A percentile compares a stretch with the other conserved stretches of the same genome.
Conservation (phyloP, 1,140 invertebrate genomes). For the Drosophila tani region DNA sequence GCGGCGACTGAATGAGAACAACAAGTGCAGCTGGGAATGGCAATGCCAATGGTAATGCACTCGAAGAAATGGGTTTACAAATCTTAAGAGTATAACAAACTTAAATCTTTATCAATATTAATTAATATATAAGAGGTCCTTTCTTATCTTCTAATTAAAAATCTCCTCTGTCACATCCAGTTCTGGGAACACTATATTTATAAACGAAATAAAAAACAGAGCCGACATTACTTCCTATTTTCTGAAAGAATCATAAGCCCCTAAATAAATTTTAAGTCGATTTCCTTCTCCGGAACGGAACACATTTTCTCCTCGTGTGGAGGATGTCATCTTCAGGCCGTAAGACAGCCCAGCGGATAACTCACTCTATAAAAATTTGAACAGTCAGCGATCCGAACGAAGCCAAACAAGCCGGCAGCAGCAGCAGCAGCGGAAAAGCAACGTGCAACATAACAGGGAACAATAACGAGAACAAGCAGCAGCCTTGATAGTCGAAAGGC, state of each 20-base stretch:
- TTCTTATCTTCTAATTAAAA: neutral
- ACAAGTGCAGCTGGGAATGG: constrained; percentile 58
- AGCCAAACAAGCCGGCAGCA: constrained; percentile 37
- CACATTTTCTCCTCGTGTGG: constrained; percentile 5
- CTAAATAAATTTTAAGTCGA: neutral
- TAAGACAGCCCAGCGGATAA: constrained; percentile 73
- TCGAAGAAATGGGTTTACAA: constrained; percentile 6
- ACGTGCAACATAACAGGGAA: constrained; percentile 76
- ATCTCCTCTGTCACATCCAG: no score
- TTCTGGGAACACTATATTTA: no score
- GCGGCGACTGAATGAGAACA: constrained; percentile 39
- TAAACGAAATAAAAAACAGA: no score
- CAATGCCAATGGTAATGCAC: constrained; percentile 33
- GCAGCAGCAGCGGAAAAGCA: constrained; percentile 26
- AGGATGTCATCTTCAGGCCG: constrained; percentile 38
- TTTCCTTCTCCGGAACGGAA: no score
- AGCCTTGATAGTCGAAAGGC: constrained; percentile 69
- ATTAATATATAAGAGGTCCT: no score
- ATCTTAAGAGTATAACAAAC: no score
- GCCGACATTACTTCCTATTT: neutral
- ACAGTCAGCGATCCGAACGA: constrained; percentile 44
- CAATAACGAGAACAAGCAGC: constrained; percentile 82
- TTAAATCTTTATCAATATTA: no score
- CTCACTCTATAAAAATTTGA: constrained; percentile 77
- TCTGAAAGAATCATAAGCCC: neutral